Evolutionary conservation across 2,888 invertebrate species (phyloP).

Genomic region (Machimus rusticus): DNA sequence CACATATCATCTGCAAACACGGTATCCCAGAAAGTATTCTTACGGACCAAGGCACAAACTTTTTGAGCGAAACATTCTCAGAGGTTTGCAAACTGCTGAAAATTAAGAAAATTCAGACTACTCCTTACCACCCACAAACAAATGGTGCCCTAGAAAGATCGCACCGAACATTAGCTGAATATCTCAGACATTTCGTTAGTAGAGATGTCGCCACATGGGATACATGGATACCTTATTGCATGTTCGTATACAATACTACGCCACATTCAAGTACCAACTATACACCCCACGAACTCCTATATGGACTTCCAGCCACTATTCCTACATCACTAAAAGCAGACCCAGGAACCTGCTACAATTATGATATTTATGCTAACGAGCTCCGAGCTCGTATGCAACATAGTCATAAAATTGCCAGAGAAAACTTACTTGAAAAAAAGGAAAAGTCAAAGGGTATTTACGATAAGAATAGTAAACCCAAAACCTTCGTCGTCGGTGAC

Average conservation of each 20-base stretch:
- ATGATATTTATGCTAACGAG: conserved; percentile 23
- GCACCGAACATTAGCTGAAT: neutral
- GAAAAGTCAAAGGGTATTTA: conserved; percentile 17
- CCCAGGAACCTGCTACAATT: conserved; percentile 24
- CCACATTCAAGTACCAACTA: neutral
- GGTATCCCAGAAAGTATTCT: neutral
- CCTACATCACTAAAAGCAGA: neutral
- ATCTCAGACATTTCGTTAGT: neutral
- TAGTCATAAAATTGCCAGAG: neutral
- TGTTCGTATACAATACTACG: neutral
- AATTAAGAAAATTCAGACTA: neutral
- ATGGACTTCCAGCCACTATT: neutral
- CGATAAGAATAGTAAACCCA: neutral
- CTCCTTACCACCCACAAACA: conserved; percentile 30
- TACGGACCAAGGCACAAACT: neutral
- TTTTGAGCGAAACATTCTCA: neutral
- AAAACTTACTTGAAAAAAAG: conserved; percentile 31
- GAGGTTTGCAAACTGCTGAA: neutral
- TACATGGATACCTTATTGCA: neutral
- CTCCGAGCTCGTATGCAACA: neutral
- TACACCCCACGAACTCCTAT: conserved; percentile 14
- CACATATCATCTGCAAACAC: no score
- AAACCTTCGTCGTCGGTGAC: conserved; percentile 8
- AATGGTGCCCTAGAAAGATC: conserved; percentile 50
- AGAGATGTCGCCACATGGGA: neutral